Conservation (phyloP, 2,797 vertebrate genomes). For the Acanthiza pusilla region DNA sequence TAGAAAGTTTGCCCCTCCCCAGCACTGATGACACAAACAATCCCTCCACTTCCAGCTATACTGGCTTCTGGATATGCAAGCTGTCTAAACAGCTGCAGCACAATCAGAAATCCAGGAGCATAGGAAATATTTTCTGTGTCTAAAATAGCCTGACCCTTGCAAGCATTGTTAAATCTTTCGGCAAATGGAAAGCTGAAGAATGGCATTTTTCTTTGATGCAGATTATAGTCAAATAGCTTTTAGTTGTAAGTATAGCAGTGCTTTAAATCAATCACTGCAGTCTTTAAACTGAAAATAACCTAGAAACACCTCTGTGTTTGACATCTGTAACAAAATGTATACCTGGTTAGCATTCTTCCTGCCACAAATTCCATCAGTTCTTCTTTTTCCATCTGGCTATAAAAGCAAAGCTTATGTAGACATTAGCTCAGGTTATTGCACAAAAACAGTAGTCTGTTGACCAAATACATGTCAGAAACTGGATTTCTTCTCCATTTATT, state of each 20-base stretch:
- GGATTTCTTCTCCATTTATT: neutral
- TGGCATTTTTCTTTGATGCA: neutral
- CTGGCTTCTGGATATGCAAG: neutral
- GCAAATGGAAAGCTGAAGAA: slow-evolving; percentile 12
- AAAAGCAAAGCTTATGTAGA: neutral
- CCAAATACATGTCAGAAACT: neutral
- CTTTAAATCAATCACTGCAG: neutral
- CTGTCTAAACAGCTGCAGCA: slow-evolving; percentile 1
- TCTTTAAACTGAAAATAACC: neutral
- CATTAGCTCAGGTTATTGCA: neutral
- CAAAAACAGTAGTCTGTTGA: neutral
- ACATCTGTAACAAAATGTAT: slow-evolving; percentile 10
- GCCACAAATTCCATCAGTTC: neutral
- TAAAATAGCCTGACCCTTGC: neutral
- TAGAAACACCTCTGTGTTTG: neutral
- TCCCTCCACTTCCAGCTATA: neutral
- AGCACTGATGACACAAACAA: neutral
- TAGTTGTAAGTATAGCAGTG: neutral
- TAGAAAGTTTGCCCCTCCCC: neutral
- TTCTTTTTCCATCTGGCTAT: neutral
- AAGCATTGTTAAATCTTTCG: slow-evolving; percentile 31
- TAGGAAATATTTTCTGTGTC: neutral
- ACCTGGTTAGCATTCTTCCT: slow-evolving; percentile 1
- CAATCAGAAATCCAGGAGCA: neutral
- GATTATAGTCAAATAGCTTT: neutral